Evolutionary conservation across 2,888 invertebrate species (phyloP), one percentile per base, ranked within the genome.

Genomic region (Itoplectis maculator): DNA sequence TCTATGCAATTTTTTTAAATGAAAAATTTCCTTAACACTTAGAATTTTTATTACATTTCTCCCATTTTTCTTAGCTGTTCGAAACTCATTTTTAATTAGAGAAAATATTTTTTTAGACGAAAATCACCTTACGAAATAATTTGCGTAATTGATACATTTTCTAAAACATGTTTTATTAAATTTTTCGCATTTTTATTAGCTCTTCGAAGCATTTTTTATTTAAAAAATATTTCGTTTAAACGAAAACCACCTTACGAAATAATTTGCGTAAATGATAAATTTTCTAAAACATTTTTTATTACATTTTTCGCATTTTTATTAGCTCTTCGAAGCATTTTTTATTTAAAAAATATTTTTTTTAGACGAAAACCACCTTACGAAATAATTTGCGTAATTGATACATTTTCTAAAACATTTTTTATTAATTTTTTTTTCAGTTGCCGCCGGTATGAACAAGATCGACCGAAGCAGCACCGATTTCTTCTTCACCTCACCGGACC

Each of bases 381-480:
- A 42, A 23, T 42, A 76, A 47, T 18, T 65, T 11, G 15, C 15
- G 42, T 69, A 9, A 47, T 65, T 35, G 0, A 18, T 54, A 47
- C 9, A 42, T 56, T 40, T 40, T 49, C 37, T 69, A 18, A 45
- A 18, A 49, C 45, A 18, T 13, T 73, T 51, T 47, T 86, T 82
- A 59, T 80, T 78, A 37, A 79, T 87, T 73, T 85, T 83, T 29
- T 84, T 90, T 85, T 81, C 89, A 90, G 92, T 97, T 82, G 93
- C 92, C 37, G 93, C 94, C 81, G 97, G 97, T 18, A 93, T 94
- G 88, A 97, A 96, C 91, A 93, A 94, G 13, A 94, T 97, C 87
- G 93, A 95, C 35, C 95, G 97, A 85, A 95, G 94, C 91, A 96
- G 96, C 61, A 91, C 94, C 51, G 95, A 97, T 69, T 95, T 95